Conservation (phyloP, 2,113 vertebrate species). For the Burhinus oedicnemus region DNA sequence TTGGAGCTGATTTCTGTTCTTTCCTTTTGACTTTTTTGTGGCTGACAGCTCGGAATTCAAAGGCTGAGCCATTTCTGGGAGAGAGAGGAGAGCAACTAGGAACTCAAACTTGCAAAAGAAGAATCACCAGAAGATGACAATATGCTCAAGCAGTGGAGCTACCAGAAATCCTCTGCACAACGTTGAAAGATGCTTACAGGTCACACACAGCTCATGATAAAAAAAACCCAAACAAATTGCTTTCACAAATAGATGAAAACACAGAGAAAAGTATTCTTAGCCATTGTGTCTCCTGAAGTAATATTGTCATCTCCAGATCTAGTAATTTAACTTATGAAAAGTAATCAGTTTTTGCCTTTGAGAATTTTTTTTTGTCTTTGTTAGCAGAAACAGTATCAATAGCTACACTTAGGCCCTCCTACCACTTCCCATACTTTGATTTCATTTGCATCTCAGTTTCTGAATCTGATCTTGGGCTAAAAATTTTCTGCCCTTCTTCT, state of each 20-base stretch:
- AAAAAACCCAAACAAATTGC: neutral
- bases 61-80: neutral
- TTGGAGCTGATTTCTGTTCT: neutral
- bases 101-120: neutral
- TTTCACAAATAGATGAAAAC: no score
- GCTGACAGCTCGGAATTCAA: neutral
- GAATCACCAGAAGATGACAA: neutral
- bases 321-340: neutral
- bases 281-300: neutral
- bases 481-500: neutral
- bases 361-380: neutral
- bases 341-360: neutral
- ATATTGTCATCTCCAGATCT: neutral
- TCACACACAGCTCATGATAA: fast-evolving
- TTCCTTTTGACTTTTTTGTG: neutral
- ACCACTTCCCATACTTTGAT: neutral
- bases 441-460: neutral
- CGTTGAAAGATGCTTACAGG: neutral
- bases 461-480: neutral
- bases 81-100: neutral
- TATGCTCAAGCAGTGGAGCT: neutral
- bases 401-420: neutral
- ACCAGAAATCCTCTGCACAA: neutral
- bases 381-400: neutral
- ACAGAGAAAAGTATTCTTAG: neutral